Evolutionary conservation across 1,140 invertebrate species (phyloP), one percentile per base, ranked within the genome.

Genomic region (Drosophila elegans): DNA sequence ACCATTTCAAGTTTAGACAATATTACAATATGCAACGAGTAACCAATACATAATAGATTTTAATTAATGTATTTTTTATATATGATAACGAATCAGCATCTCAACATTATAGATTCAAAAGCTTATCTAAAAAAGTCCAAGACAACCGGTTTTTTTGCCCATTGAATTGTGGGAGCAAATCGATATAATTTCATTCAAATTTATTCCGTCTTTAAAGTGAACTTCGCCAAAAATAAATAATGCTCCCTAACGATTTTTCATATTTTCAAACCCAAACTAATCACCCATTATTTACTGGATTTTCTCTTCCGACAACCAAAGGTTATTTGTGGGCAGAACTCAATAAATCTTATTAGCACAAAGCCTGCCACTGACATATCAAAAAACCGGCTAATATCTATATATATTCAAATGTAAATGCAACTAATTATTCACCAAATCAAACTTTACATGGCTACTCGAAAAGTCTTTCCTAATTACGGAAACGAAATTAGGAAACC

Each of bases 401-500:
- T 27, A 3, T 53, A 53, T 62, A 62, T 68, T 21, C 16, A 82
- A 74, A 78, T 67, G 45, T 0, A 57, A 82, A 69, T 66, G 78
- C 59, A 74, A 49, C 16, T 21, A 21, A 21, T 21, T 21, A 60
- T 48, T 74, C 42, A 79, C 11, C n/a, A 4, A 12, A 48, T 55
- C 21, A 51, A 53, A 78, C 63, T 77, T 81, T 60, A 63, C 67
- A 81, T 38, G 25, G 51, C 45, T 54, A 59, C 52, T 77, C 77
- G 48, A 62, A 61, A 68, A 56, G n/a, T 32, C 34, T 13, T 13
- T 73, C 79, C 60, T 81, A 82, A 81, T 78, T 64, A 44, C 53
- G 44, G 38, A 44, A 74, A 60, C 42, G 32, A 51, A 62, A 25
- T 32, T 27, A 5, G 51, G 2, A 61, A 59, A 55, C 45, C 57